phyloP scores from a whole-genome alignment of 2,888 invertebrate species.

The Tricholauxania praeusta region DNA sequence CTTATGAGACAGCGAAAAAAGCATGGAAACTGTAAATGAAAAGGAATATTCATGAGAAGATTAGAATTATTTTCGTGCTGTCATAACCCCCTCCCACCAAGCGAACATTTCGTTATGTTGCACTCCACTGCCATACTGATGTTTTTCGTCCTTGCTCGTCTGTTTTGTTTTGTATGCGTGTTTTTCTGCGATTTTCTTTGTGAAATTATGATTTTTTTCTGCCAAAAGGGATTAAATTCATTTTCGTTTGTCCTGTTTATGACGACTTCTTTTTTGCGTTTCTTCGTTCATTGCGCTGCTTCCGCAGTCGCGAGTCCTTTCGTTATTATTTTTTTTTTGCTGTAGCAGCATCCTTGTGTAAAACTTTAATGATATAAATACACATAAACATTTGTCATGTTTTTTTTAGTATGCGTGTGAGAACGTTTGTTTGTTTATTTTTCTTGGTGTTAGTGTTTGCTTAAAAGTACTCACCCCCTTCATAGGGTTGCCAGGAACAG shows the following conservation, averaged over 20 bases:
- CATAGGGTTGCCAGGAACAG: background rate
- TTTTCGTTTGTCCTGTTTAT: slow-evolving; percentile 59
- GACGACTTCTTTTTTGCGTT: slow-evolving; percentile 49
- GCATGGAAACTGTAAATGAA: slow-evolving; percentile 50
- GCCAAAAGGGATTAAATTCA: slow-evolving; percentile 65
- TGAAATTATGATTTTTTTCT: slow-evolving; percentile 62
- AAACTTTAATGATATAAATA: slow-evolving; percentile 54
- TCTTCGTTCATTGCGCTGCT: slow-evolving; percentile 34
- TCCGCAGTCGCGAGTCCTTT: slow-evolving; percentile 37
- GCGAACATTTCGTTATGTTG: background rate
- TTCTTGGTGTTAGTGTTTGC: too few species aligned
- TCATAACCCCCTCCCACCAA: slow-evolving; percentile 46
- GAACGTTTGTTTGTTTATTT: background rate
- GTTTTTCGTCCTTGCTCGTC: slow-evolving; percentile 29
- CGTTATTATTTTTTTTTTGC: slow-evolving; percentile 33
- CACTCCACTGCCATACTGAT: slow-evolving; percentile 23
- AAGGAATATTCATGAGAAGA: slow-evolving; percentile 68
- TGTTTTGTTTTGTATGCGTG: slow-evolving; percentile 30
- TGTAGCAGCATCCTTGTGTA: slow-evolving; percentile 46
- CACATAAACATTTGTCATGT: slow-evolving; percentile 22
- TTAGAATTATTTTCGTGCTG: slow-evolving; percentile 66
- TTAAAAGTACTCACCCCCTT: too few species aligned
- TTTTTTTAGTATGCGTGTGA: background rate
- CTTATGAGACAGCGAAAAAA: background rate
- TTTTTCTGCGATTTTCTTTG: slow-evolving; percentile 34